Percentiles rank a stretch among this genome's conserved stretches.
phyloP scores from a whole-genome alignment of 92 coral and sea anemone species.

The Actinostola sp. region DNA sequence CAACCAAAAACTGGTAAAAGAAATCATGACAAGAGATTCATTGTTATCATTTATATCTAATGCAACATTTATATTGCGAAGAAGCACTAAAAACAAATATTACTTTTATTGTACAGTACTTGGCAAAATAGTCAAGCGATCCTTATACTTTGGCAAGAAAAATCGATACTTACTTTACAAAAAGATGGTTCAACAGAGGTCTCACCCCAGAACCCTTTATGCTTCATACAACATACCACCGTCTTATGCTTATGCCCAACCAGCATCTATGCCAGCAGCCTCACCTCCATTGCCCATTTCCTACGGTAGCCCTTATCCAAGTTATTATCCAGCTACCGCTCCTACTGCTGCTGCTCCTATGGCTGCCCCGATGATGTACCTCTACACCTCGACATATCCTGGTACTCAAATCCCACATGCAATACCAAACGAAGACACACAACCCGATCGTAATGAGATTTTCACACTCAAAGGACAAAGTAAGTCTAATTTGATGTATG shows the following conservation, averaged over 20 bases:
- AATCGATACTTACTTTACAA: neutral
- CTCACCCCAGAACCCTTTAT: constrained; percentile 2
- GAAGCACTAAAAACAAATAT: neutral
- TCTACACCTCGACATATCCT: constrained; percentile 4
- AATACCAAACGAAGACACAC: constrained; percentile 31
- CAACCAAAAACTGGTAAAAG: neutral
- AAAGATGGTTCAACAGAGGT: neutral
- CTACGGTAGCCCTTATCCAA: constrained; percentile 25
- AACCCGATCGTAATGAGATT: constrained; percentile 62
- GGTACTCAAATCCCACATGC: neutral
- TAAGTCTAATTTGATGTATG: constrained; percentile 27
- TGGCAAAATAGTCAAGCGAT: neutral
- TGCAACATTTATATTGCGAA: neutral
- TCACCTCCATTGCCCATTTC: constrained; percentile 20
- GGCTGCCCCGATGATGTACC: constrained; percentile 9
- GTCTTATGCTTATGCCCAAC: neutral
- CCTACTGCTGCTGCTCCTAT: neutral
- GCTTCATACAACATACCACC: neutral
- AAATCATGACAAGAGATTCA: neutral
- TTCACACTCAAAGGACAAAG: constrained; percentile 60
- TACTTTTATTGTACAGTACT: neutral
- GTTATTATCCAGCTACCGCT: constrained; percentile 8
- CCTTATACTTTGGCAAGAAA: neutral
- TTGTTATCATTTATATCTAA: neutral
- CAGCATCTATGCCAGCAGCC: constrained; percentile 11